Evolutionary conservation across 2,113 vertebrate species (phyloP).

Genomic region (Aythya baeri): DNA sequence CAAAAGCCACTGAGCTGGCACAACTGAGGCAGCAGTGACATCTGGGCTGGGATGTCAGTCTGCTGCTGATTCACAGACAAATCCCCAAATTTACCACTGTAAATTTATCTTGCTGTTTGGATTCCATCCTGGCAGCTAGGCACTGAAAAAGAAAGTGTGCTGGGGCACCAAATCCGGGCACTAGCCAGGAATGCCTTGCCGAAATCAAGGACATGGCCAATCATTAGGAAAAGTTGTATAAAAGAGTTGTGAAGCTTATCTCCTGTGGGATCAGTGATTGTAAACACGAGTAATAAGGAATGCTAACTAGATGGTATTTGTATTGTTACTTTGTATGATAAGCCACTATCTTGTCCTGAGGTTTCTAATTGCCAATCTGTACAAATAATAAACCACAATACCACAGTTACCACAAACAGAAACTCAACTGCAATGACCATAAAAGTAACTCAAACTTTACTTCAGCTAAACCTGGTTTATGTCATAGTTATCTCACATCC

Average conservation of each 20-base stretch:
- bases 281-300: background rate
- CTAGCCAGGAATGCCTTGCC: background rate
- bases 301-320: background rate
- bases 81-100: background rate
- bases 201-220: background rate
- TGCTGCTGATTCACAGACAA: slow-evolving; percentile 3
- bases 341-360: slow-evolving; percentile 3
- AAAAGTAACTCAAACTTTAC: background rate
- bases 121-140: background rate
- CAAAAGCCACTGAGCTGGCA: background rate
- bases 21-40: background rate
- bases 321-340: background rate
- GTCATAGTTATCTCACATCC: background rate
- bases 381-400: slow-evolving; percentile 5
- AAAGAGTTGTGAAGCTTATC: background rate
- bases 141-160: background rate
- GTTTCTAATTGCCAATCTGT: background rate
- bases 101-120: background rate
- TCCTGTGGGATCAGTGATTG: background rate
- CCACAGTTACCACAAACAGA: background rate
- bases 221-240: background rate
- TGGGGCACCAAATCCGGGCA: background rate
- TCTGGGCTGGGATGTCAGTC: background rate
- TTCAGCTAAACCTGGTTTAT: background rate
- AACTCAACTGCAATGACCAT: background rate